These are phyloP conservation scores for Toxotes chatareus DNA, from an alignment of 2,113 vertebrate species.

Conservation along the genomic window DNA sequence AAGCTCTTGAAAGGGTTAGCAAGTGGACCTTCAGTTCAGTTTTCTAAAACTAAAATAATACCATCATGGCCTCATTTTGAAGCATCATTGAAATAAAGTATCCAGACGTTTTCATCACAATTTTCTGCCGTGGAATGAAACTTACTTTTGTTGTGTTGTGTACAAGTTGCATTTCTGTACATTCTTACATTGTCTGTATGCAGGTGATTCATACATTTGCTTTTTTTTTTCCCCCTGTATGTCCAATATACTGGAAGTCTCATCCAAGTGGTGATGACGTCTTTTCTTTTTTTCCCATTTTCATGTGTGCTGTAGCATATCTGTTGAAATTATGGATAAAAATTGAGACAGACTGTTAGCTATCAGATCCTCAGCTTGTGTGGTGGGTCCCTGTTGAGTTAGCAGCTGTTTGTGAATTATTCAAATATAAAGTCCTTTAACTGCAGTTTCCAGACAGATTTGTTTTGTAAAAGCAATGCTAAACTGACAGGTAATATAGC, in stretches of 20 bases:
- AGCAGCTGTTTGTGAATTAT: conserved; percentile 71
- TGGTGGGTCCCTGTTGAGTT: conserved; percentile 38
- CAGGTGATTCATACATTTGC: background rate
- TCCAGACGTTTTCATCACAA: background rate
- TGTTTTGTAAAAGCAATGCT: conserved; percentile 42
- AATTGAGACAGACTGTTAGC: conserved; percentile 49
- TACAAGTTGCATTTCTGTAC: background rate
- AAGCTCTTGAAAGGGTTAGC: no score
- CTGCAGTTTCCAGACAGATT: conserved; percentile 51
- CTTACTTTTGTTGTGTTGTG: background rate
- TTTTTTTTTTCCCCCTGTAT: background rate
- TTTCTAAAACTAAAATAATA: no score
- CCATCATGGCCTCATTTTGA: no score
- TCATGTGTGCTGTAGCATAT: background rate
- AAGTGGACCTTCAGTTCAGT: no score
- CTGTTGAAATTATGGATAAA: conserved; percentile 17
- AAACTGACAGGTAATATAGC: conserved; percentile 45
- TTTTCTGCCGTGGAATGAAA: background rate
- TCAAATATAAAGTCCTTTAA: conserved; percentile 59
- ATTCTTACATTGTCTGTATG: no score
- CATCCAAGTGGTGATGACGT: background rate
- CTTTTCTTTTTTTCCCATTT: background rate
- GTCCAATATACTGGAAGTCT: background rate
- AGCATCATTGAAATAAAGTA: no score
- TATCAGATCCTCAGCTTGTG: conserved; percentile 39